These are phyloP conservation scores for Bombus haemorrhoidalis DNA, from an alignment of 1,140 invertebrate species.

Conservation along the genomic window DNA sequence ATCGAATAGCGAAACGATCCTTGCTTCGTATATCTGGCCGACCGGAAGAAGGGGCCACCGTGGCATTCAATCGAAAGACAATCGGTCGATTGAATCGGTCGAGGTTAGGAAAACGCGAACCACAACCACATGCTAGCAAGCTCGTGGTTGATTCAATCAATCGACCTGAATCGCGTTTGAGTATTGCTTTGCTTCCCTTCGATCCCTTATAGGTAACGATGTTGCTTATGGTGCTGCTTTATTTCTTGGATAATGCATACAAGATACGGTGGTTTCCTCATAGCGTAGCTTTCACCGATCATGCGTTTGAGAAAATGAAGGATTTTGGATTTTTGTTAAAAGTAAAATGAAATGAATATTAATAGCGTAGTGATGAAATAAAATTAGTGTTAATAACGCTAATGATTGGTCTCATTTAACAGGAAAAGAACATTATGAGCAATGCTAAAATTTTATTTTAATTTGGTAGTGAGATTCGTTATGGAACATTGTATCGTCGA, in stretches of 20 bases:
- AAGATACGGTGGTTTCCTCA: not conserved
- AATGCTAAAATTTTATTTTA: no score
- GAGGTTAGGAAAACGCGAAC: conserved; percentile 58
- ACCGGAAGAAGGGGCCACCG: conserved; percentile 32
- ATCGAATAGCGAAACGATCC: conserved; percentile 63
- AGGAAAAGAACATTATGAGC: no score
- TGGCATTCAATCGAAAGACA: conserved; percentile 64
- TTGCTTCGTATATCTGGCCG: conserved; percentile 36
- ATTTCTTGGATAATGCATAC: not conserved
- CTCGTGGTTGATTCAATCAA: conserved; percentile 53
- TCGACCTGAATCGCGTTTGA: conserved; percentile 40
- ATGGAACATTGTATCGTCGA: no score
- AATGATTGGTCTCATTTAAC: no score
- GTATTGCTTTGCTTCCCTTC: not conserved
- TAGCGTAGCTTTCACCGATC: not conserved
- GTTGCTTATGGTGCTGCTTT: not conserved
- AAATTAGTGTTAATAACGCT: no score
- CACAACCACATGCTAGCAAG: conserved; percentile 12
- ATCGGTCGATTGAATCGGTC: conserved; percentile 63
- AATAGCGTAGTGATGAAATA: no score
- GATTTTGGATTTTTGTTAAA: not conserved
- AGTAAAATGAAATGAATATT: no score
- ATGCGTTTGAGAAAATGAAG: not conserved
- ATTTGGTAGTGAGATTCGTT: no score
- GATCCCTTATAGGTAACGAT: not conserved